Base-by-base conservation (phyloP, 2,888 invertebrate genomes). In the Nemapogon koenigi region DNA sequence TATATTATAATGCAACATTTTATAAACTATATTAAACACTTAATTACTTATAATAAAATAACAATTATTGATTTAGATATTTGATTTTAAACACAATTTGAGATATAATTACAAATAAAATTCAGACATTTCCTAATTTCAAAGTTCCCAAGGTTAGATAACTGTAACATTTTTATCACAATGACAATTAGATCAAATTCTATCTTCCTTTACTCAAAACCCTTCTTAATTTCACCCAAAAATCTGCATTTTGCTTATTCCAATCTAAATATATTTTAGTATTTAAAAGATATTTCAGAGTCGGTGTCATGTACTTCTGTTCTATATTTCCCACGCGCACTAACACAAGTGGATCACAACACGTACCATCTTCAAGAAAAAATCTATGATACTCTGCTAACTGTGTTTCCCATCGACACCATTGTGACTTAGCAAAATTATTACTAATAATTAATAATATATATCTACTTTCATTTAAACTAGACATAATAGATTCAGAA, bases 381-480 rank as follows among this genome's bases (percentile, higher is more conserved):
- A 85, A 60, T 39, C 86, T 71, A 46, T 86, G 83, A 50, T 86
- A 82, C 47, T 87, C 85, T 0, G 87, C 87, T 15, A 87, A 67
- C 48, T 86, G 84, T 8, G 86, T 84, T 52, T 89, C 89, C 82
- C 87, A 84, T 26, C 84, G 69, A 52, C 86, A 86, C 89, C 89
- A 90, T 41, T 88, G 86, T 16, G 87, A 86, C 49, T 83, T 82
- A 0, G 86, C 83, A 55, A 88, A 89, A 47, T 81, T 76, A 49
- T 85, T 83, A 39, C 88, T 88, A 32, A 90, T 75, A 7, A 89
- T 65, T 38, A 89, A 61, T 39, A 90, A 68, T 10, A 87, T 82
- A 50, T 83, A 84, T 41, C 83, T 81, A 53, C 87, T 85, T 39
- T 82, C 76, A 18, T 83, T 82, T 41, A 90, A 83, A 52, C 85